Base-by-base conservation (phyloP, 35 echinoderm and acorn worm species). In the Chiridota heheva region DNA sequence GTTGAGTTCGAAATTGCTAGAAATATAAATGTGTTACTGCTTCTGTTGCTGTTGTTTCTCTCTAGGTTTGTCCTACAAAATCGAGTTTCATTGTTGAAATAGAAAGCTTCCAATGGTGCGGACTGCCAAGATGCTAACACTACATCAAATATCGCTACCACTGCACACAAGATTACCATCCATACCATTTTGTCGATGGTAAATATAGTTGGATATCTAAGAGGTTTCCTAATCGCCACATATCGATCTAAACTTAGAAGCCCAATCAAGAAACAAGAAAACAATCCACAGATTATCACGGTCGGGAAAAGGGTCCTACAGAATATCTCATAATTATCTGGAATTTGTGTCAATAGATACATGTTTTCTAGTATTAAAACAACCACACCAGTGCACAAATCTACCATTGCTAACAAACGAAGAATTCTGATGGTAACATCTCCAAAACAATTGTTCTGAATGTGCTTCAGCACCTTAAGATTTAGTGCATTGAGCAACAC, bases 251-350 rank as follows among this genome's bases (percentile, higher is more conserved):
- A 78, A 38, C 75, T 78, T 35, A 78, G 35, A 3, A 78, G 75
- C 24, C 75, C 75, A 4, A 78, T 49, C 31, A 78, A 41, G 36
- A 62, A 78, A 60, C 75, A 78, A 41, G 75, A 78, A 38, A 78
- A 78, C 28, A 78, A 42, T 26, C 56, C 75, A 78, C 49, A 78
- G n/a, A 78, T 60, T 25, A 40, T 57, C 2, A 78, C 75, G 10
- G 62, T 42, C 20, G 75, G 75, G 42, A 78, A 78, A n/a, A 78
- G 75, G 13, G 75, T 78, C 53, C 62, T 78, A 38, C 75, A 78
- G 46, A 59, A 78, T 7, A 49, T 57, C 18, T 8, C 53, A 49
- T 57, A 78, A 42, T 58, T 39, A n/a, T 78, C 75, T 5, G 75
- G 75, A 22, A 78, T 60, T 1, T 15, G n/a, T 25, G 75, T 78